These are phyloP conservation scores for Myopa tessellatipennis DNA, from an alignment of 2,888 invertebrate species.

Conservation along the genomic window DNA sequence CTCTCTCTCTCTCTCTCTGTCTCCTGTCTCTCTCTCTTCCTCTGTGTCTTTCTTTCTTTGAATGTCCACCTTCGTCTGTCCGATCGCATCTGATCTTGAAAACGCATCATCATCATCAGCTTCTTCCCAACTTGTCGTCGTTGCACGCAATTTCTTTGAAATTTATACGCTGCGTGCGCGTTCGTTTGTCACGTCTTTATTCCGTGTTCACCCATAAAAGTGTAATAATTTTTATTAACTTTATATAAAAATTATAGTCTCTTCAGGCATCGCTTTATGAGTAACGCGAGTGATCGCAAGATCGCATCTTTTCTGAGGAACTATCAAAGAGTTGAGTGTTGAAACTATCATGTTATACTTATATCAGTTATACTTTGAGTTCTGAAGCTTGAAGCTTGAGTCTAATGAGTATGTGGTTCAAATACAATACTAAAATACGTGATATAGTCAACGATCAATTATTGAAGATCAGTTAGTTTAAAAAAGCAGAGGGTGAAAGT, in stretches of 20 bases:
- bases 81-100: constrained; percentile 6
- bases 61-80: background rate
- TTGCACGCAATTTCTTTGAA: constrained; percentile 31
- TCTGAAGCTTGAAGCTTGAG: too few relatives aligned
- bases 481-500: too few relatives aligned
- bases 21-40: background rate
- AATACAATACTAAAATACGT: too few relatives aligned
- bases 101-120: background rate
- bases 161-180: constrained; percentile 31
- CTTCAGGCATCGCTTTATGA: constrained; percentile 38
- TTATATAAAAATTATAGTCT: constrained; percentile 45
- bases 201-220: constrained; percentile 67
- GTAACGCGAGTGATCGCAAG: constrained; percentile 45
- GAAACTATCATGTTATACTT: background rate
- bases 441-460: too few relatives aligned
- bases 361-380: too few relatives aligned
- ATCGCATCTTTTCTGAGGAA: constrained; percentile 44
- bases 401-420: too few relatives aligned
- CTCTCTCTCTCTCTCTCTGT: background rate
- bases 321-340: background rate
- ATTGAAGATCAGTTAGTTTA: too few relatives aligned
- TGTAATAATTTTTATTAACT: constrained; percentile 66
- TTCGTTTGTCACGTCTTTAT: constrained; percentile 55
- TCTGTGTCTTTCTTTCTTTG: background rate
- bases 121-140: constrained; percentile 1